Conservation (phyloP, 2,888 invertebrate genomes). For the Mellilla xanthometata region DNA sequence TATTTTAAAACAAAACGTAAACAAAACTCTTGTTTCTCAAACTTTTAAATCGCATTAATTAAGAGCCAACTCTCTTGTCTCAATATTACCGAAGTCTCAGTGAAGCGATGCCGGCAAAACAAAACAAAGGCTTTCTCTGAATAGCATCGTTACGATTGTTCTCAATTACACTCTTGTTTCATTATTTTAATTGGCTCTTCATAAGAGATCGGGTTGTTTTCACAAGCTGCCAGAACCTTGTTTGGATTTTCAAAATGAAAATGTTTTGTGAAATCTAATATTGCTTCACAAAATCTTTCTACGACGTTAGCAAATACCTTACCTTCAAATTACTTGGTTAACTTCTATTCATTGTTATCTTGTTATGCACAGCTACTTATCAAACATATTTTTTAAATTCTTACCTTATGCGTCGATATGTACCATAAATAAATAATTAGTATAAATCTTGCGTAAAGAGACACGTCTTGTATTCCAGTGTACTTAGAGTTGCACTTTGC, state of each 20-base stretch:
- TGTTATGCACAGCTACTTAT: no score
- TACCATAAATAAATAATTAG: no score
- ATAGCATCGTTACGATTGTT: constrained; percentile 20
- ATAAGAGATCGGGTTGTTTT: constrained; percentile 12
- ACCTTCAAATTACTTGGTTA: no score
- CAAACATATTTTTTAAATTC: no score
- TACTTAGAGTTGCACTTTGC: no score
- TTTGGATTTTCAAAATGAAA: constrained; percentile 15
- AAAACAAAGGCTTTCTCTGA: constrained; percentile 19
- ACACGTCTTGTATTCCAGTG: no score
- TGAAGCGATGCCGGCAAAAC: constrained; percentile 8
- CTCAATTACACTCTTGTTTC: constrained; percentile 23
- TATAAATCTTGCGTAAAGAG: no score
- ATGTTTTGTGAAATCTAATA: constrained; percentile 23
- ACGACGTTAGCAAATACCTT: no score
- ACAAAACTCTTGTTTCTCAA: constrained; percentile 1
- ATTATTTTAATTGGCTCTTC: constrained; percentile 26
- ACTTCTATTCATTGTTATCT: no score
- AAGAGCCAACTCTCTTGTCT: constrained; percentile 8
- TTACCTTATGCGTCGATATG: no score
- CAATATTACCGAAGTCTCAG: constrained; percentile 7
- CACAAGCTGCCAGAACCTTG: constrained; percentile 17
- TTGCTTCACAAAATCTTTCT: no score
- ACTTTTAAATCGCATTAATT: constrained; percentile 10
- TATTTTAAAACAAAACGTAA: neutral